phyloP scores from a whole-genome alignment of 2,888 invertebrate species.

The Formica aserva region DNA sequence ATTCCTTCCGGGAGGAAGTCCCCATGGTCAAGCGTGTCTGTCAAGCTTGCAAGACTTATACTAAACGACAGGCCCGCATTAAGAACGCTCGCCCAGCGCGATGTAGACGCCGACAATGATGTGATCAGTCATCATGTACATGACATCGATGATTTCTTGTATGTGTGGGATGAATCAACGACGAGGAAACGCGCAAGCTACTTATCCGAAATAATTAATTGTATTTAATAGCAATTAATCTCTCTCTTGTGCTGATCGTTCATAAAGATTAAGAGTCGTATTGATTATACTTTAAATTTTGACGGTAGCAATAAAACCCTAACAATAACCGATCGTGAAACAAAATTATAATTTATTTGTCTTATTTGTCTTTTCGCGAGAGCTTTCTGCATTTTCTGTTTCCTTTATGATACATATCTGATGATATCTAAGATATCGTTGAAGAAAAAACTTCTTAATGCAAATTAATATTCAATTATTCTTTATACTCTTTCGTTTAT shows the following conservation, averaged over 20 bases:
- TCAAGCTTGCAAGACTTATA: conserved; percentile 49
- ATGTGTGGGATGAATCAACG: conserved; percentile 13
- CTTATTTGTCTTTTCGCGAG: not conserved
- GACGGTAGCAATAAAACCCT: not conserved
- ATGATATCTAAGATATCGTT: not conserved
- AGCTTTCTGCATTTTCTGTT: not conserved
- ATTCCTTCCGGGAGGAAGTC: conserved; percentile 68
- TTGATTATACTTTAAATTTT: not conserved
- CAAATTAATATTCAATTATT: not conserved
- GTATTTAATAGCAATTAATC: conserved; percentile 8
- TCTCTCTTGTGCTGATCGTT: not conserved
- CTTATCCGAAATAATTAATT: not conserved
- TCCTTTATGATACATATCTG: not conserved
- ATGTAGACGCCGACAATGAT: conserved; percentile 20
- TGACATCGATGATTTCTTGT: conserved; percentile 34
- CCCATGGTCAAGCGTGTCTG: conserved; percentile 62
- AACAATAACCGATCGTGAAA: not conserved
- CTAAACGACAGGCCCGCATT: conserved; percentile 57
- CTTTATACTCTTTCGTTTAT: not conserved
- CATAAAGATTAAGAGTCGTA: not conserved
- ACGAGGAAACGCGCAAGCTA: not conserved
- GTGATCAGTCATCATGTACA: conserved; percentile 21
- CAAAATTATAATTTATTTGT: not conserved
- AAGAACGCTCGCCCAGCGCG: conserved; percentile 48
- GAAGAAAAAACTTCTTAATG: not conserved